Percentiles rank a stretch among this genome's conserved stretches.
Conservation (phyloP, 2,113 vertebrate genomes). For the Epinephelus fuscoguttatus region DNA sequence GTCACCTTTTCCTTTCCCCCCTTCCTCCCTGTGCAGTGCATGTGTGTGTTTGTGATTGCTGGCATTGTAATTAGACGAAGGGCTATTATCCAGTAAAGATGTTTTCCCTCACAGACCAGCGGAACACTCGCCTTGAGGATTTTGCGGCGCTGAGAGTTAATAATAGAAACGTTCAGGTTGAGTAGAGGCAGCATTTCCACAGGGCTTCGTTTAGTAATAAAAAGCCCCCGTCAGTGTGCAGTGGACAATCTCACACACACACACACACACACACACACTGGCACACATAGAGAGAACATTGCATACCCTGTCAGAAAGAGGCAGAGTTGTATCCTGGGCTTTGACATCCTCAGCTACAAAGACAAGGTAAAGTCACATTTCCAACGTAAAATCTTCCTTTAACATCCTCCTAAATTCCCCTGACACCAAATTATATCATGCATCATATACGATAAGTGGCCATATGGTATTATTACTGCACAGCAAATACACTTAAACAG, state of each 20-base stretch:
- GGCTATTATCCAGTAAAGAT: constrained; percentile 87
- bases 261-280: constrained; percentile 3
- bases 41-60: constrained; percentile 64
- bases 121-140: constrained; percentile 81
- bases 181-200: constrained; percentile 85
- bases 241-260: constrained; percentile 40
- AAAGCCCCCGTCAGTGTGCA: constrained; percentile 52
- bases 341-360: constrained; percentile 23
- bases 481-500: constrained; percentile 39
- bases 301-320: constrained; percentile 11
- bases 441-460: constrained; percentile 11
- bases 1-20: constrained; percentile 7
- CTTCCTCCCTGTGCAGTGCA: constrained; percentile 11
- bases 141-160: constrained; percentile 87
- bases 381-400: not conserved
- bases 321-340: not conserved
- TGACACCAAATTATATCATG: not conserved
- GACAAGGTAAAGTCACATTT: not conserved
- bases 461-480: constrained; percentile 28
- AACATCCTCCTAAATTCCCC: not conserved
- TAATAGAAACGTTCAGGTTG: constrained; percentile 89
- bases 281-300: constrained; percentile 4
- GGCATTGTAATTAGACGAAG: constrained; percentile 86
- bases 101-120: constrained; percentile 88
- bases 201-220: constrained; percentile 82